phyloP scores from a whole-genome alignment of 2,888 invertebrate species.

The Caenorhabditis wallacei region DNA sequence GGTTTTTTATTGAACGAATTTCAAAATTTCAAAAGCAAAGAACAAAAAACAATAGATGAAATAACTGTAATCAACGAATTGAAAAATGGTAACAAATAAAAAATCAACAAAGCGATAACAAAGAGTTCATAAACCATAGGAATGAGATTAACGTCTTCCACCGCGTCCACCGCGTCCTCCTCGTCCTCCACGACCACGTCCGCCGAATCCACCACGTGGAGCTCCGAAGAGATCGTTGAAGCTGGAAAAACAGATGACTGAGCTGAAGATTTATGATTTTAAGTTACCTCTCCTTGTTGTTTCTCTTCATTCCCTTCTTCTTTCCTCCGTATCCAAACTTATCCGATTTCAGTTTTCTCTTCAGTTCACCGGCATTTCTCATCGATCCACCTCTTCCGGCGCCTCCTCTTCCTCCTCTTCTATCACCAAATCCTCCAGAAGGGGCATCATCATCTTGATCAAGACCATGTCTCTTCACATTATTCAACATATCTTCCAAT shows the following conservation, averaged over 20 bases:
- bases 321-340: conserved; percentile 97
- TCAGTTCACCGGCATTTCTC: conserved; percentile 63
- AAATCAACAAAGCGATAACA: conserved; percentile 32
- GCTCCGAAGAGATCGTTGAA: conserved; percentile 67
- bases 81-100: conserved; percentile 25
- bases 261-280: no score
- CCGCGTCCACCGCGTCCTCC: conserved; percentile 55
- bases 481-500: conserved; percentile 81
- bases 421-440: conserved; percentile 47
- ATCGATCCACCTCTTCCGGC: conserved; percentile 50
- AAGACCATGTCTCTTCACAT: conserved; percentile 75
- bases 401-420: conserved; percentile 46
- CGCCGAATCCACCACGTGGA: conserved; percentile 57
- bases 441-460: conserved; percentile 69
- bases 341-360: conserved; percentile 85
- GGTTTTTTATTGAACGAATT: conserved; percentile 14
- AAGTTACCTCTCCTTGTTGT: conserved; percentile 89
- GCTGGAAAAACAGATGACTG: conserved; percentile 83
- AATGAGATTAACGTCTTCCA: conserved; percentile 36
- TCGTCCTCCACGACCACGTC: conserved; percentile 54
- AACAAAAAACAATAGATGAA: conserved; percentile 22
- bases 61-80: conserved; percentile 2
- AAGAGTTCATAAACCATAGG: conserved; percentile 14
- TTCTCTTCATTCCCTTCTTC: conserved; percentile 92
- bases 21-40: conserved; percentile 10